Conservation (phyloP, 2,113 vertebrate species). For the Ptychochromis oligacanthus region DNA sequence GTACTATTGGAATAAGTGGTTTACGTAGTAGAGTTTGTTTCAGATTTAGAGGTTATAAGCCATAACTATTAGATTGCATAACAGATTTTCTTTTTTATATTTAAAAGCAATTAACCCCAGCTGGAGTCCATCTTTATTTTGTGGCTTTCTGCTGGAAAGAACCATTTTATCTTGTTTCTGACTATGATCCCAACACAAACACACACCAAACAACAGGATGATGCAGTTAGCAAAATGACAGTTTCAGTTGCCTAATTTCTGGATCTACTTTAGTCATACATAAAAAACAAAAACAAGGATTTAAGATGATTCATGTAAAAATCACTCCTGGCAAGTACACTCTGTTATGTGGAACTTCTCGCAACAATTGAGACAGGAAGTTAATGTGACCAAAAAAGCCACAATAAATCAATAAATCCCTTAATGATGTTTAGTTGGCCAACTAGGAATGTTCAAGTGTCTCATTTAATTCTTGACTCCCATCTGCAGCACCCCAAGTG, state of each 20-base stretch:
- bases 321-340: not conserved
- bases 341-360: too few relatives aligned
- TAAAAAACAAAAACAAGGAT: not conserved
- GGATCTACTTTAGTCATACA: not conserved
- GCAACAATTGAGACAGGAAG: not conserved
- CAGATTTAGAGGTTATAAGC: too few relatives aligned
- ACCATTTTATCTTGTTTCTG: too few relatives aligned
- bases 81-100: too few relatives aligned
- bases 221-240: fast-evolving
- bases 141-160: too few relatives aligned
- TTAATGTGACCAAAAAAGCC: not conserved
- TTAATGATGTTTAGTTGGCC: not conserved
- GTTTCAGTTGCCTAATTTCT: not conserved
- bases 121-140: too few relatives aligned
- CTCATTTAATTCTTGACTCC: not conserved
- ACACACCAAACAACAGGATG: not conserved
- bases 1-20: too few relatives aligned
- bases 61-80: too few relatives aligned
- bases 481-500: not conserved
- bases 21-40: too few relatives aligned
- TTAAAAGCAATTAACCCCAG: too few relatives aligned
- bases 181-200: too few relatives aligned
- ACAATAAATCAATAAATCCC: not conserved
- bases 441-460: not conserved
- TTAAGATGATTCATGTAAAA: not conserved